Conservation (phyloP, 2,113 vertebrate species). For the Motacilla alba region DNA sequence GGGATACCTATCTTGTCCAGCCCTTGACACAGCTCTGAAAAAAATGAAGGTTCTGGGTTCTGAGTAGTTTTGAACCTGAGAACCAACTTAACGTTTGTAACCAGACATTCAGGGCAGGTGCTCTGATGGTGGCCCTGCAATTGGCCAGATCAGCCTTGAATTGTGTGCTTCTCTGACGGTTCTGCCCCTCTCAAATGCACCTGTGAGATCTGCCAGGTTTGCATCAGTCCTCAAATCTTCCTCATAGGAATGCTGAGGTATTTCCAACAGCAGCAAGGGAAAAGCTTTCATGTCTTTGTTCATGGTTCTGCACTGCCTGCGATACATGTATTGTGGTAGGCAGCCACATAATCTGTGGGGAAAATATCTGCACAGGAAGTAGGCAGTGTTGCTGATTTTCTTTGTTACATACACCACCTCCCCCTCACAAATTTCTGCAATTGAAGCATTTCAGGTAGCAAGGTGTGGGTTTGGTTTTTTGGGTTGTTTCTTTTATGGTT, state of each 20-base stretch:
- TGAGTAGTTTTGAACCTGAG: background rate
- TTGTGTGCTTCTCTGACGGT: fast-evolving
- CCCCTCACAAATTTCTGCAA: background rate
- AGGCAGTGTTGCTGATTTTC: background rate
- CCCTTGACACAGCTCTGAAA: background rate
- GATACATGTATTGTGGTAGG: background rate
- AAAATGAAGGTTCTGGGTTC: background rate
- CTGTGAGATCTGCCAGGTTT: background rate
- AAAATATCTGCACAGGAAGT: background rate
- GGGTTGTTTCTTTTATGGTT: background rate
- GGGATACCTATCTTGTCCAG: background rate
- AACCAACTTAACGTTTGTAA: background rate
- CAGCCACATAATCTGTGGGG: background rate
- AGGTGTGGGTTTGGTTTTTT: background rate
- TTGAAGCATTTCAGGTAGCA: background rate
- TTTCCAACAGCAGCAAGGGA: background rate
- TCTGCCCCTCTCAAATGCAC: background rate
- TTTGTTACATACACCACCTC: background rate
- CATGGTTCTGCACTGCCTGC: background rate
- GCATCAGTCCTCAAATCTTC: background rate
- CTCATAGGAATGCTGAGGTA: background rate
- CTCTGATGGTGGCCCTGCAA: background rate
- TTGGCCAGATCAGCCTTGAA: background rate
- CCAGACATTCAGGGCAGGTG: fast-evolving
- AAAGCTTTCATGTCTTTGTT: background rate